Percentiles rank a stretch among this genome's conserved stretches.
phyloP scores from a whole-genome alignment of 2,888 invertebrate genomes.

The Uropetala carovei region DNA sequence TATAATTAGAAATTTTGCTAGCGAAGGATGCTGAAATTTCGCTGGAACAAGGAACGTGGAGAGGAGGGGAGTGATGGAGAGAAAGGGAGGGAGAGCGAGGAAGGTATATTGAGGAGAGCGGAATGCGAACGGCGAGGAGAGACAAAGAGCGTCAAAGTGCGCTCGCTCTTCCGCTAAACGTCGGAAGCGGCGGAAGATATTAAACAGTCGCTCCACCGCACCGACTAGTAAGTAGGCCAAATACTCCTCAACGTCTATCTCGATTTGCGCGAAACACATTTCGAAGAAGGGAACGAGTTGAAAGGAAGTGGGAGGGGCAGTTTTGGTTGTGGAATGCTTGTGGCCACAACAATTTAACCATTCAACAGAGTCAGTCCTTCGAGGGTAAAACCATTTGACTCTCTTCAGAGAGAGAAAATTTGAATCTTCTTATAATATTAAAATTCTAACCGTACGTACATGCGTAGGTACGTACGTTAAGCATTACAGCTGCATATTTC shows the following conservation, averaged over 20 bases:
- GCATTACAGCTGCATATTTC: no score
- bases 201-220: slow-evolving; percentile 14
- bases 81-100: neutral
- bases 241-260: neutral
- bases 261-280: neutral
- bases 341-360: neutral
- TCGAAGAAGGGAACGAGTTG: neutral
- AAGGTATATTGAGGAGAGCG: no score
- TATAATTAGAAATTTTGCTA: slow-evolving; percentile 33
- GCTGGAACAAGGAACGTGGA: neutral
- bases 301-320: neutral
- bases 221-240: slow-evolving; percentile 30
- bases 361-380: no score
- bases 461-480: no score
- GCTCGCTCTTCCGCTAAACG: neutral
- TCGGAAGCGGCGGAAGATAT: slow-evolving; percentile 37
- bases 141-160: neutral
- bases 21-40: neutral
- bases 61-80: neutral
- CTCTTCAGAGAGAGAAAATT: no score
- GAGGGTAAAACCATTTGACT: no score
- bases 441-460: no score
- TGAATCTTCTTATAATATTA: no score
- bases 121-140: neutral
- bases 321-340: neutral